Evolutionary conservation across 2,888 invertebrate genomes (phyloP).

Genomic region (Uloborus plumipes): DNA sequence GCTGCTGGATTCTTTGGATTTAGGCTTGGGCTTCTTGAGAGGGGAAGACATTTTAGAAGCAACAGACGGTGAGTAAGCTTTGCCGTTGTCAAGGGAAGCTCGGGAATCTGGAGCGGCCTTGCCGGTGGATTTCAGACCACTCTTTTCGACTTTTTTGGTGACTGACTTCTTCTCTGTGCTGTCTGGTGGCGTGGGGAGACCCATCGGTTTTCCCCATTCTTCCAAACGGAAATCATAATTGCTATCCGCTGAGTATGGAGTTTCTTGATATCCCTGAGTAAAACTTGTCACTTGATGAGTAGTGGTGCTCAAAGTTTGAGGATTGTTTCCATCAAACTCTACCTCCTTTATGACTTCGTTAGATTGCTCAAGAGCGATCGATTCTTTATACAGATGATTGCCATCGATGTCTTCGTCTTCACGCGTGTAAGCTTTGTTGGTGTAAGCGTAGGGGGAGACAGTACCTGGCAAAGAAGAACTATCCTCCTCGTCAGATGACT

Average conservation of each 20-base stretch:
- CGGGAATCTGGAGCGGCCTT: conserved; percentile 6
- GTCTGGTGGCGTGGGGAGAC: conserved; percentile 80
- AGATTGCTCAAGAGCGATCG: conserved; percentile 11
- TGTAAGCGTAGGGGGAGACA: conserved; percentile 56
- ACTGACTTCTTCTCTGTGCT: conserved; percentile 25
- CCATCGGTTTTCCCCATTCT: conserved; percentile 91
- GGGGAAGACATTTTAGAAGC: conserved; percentile 50
- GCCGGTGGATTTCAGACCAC: conserved; percentile 24
- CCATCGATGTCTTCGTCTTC: conserved; percentile 59
- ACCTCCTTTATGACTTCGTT: conserved; percentile 17
- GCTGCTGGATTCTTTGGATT: conserved; percentile 38
- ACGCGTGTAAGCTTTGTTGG: conserved; percentile 54
- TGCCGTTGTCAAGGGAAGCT: conserved; percentile 17
- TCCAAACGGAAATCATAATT: conserved; percentile 73
- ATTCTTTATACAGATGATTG: conserved; percentile 52
- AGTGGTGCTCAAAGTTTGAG: conserved; percentile 31
- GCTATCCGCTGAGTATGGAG: conserved; percentile 11
- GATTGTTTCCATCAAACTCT: conserved; percentile 43
- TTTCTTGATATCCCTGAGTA: conserved; percentile 41
- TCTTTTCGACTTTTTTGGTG: conserved; percentile 32
- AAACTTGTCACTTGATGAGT: not conserved
- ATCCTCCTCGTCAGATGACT: conserved; percentile 46
- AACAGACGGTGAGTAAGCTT: conserved; percentile 28
- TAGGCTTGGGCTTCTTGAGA: conserved; percentile 41
- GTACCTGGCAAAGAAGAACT: conserved; percentile 44